Evolutionary conservation across 2,888 invertebrate genomes (phyloP).

Genomic region (Seira musarum): DNA sequence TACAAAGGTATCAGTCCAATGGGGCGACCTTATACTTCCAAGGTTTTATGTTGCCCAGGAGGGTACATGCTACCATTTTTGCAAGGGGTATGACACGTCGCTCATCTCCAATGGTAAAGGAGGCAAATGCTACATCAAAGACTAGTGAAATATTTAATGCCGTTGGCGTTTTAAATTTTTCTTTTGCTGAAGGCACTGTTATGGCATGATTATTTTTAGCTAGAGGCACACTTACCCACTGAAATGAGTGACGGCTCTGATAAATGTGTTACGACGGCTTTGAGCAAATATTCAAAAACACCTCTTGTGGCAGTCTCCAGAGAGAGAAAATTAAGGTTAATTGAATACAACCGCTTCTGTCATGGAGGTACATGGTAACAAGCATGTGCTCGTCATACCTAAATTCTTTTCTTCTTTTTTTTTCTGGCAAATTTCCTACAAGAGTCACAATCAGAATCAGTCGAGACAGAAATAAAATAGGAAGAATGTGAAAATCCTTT

Average conservation of each 20-base stretch:
- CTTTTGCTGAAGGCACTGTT: too few species aligned
- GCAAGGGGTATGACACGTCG: neutral
- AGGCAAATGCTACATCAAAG: too few species aligned
- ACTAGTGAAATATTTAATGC: too few species aligned
- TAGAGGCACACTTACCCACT: neutral
- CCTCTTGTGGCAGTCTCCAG: neutral
- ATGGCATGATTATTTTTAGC: neutral
- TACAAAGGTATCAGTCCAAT: neutral
- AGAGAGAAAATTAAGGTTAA: neutral
- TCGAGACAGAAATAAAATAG: conserved; percentile 17
- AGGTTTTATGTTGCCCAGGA: conserved; percentile 1
- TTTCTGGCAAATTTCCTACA: too few species aligned
- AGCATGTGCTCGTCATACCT: too few species aligned
- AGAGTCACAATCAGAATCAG: neutral
- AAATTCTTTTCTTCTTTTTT: too few species aligned
- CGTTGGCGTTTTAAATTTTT: too few species aligned
- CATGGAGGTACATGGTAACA: too few species aligned
- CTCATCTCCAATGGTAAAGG: neutral
- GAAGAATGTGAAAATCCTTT: conserved; percentile 26
- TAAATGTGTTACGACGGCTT: neutral
- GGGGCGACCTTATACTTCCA: neutral
- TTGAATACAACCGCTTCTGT: conserved; percentile 11
- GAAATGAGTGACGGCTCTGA: neutral
- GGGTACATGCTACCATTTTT: neutral
- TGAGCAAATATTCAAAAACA: neutral